These are phyloP conservation scores for Acanthosoma haemorrhoidale DNA, from an alignment of 2,888 invertebrate species.

Conservation along the genomic window DNA sequence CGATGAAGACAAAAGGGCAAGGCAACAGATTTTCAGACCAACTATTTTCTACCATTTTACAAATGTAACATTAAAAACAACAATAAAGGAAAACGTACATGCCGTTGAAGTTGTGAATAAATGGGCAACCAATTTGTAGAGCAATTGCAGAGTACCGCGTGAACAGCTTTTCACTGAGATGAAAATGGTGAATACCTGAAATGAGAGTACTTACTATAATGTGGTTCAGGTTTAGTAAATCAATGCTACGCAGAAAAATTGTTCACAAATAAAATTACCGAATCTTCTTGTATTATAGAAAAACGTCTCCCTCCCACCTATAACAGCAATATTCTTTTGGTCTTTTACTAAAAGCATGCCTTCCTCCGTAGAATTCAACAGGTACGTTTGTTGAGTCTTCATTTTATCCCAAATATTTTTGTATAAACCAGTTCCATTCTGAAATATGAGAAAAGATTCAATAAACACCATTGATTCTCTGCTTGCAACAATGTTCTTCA, in stretches of 20 bases:
- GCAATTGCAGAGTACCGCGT: conserved; percentile 74
- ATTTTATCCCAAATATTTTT: conserved; percentile 63
- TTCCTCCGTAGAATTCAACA: conserved; percentile 62
- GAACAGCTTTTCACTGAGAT: conserved; percentile 69
- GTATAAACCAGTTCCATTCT: conserved; percentile 73
- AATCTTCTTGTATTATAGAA: conserved; percentile 70
- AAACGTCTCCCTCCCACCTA: conserved; percentile 69
- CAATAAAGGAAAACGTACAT: conserved; percentile 54
- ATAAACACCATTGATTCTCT: no score
- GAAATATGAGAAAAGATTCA: background rate
- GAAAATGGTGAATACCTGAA: conserved; percentile 60
- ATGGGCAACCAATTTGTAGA: conserved; percentile 69
- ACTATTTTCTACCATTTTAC: no score
- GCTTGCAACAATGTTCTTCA: no score
- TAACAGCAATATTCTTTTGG: conserved; percentile 57
- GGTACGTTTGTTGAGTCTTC: conserved; percentile 52
- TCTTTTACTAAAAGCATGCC: conserved; percentile 58
- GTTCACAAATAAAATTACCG: conserved; percentile 56
- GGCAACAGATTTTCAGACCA: no score
- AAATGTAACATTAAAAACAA: no score
- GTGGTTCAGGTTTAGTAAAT: background rate
- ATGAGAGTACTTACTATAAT: conserved; percentile 39
- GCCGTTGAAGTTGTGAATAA: conserved; percentile 64
- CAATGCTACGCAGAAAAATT: no score
- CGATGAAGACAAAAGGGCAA: no score